These are phyloP conservation scores for Typhlomys cinereus DNA, from an alignment of 2,113 vertebrate species.

Conservation along the genomic window DNA sequence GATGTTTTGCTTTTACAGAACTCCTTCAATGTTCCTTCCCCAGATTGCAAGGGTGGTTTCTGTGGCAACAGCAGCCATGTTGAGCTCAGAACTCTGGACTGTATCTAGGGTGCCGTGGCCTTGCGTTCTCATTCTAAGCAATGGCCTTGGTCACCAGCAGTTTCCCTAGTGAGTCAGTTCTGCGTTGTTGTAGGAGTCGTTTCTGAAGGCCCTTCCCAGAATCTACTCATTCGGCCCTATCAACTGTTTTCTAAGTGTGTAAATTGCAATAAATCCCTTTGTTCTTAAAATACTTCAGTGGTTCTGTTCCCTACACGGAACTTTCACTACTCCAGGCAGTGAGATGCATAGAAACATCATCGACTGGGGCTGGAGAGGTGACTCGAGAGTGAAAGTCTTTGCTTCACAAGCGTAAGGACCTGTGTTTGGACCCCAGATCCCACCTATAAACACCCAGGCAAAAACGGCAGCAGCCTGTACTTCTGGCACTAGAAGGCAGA, in stretches of 20 bases:
- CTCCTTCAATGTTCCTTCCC: neutral
- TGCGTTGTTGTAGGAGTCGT: neutral
- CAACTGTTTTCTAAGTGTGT: neutral
- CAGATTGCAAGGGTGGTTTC: neutral
- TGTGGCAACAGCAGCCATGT: neutral
- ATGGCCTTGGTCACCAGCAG: neutral
- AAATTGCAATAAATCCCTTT: neutral
- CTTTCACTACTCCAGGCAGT: neutral
- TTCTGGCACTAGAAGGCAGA: too few species aligned
- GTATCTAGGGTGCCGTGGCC: neutral
- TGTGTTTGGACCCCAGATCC: too few species aligned
- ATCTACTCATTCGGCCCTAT: neutral
- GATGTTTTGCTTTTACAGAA: neutral
- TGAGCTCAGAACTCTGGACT: neutral
- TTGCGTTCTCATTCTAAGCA: neutral
- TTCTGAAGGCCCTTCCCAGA: neutral
- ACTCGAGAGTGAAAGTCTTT: too few species aligned
- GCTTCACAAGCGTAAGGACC: too few species aligned
- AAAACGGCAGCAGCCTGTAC: too few species aligned
- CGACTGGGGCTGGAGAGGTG: too few species aligned
- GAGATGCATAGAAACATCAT: constrained; percentile 35
- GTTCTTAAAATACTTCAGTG: constrained; percentile 18
- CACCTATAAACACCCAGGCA: too few species aligned
- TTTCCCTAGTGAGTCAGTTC: neutral
- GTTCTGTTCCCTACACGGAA: constrained; percentile 8